A percentile compares a stretch with the other conserved stretches of the same genome.
These are phyloP conservation scores for Vicugna pacos DNA, from an alignment of 2,113 vertebrate species.

Conservation along the genomic window DNA sequence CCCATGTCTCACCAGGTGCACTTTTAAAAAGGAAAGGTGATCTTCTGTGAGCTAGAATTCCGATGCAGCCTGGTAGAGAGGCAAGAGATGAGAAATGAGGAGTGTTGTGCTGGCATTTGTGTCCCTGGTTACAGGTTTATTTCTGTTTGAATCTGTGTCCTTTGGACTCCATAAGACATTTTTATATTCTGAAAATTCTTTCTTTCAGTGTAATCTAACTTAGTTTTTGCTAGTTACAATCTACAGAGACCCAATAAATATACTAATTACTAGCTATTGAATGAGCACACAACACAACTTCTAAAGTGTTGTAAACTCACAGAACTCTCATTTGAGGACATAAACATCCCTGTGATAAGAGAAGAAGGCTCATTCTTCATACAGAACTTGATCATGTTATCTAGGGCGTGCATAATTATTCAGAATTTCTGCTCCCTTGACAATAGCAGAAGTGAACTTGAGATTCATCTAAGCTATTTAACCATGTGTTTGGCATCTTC, in stretches of 20 bases:
- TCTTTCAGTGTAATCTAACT: background rate
- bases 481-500: background rate
- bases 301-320: background rate
- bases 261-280: background rate
- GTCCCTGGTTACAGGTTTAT: background rate
- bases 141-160: background rate
- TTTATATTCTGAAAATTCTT: background rate
- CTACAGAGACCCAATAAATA: background rate
- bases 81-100: background rate
- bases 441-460: background rate
- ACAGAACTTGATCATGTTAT: background rate
- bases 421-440: background rate
- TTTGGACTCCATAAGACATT: background rate
- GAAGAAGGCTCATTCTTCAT: background rate
- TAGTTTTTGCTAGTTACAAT: background rate
- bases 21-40: background rate
- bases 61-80: background rate
- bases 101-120: background rate
- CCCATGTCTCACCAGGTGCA: background rate
- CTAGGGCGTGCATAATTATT: background rate
- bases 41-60: background rate
- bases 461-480: conserved; percentile 49
- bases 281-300: background rate
- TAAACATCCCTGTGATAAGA: background rate
- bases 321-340: background rate